phyloP scores from a whole-genome alignment of 1,140 invertebrate genomes.

The Odontomachus brunneus region DNA sequence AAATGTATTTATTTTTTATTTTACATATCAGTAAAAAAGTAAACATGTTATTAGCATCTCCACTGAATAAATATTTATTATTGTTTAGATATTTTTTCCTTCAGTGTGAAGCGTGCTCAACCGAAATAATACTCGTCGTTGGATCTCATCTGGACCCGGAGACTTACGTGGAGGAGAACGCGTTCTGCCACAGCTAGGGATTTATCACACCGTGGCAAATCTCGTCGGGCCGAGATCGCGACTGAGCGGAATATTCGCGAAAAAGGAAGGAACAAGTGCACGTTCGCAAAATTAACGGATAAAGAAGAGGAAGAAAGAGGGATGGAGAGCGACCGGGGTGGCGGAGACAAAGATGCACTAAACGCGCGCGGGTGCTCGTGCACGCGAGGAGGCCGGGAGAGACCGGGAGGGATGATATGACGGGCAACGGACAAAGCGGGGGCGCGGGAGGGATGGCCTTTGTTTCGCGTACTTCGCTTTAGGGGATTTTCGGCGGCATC shows the following conservation, averaged over 20 bases:
- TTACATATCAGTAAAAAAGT: no score
- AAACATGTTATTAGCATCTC: no score
- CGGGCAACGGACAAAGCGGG: constrained; percentile 27
- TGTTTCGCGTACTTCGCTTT: constrained; percentile 81
- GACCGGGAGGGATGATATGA: background rate
- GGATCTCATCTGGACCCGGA: no score
- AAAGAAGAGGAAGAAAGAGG: constrained; percentile 14
- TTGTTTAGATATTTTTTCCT: no score
- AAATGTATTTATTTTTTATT: no score
- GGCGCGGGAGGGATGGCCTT: constrained; percentile 64
- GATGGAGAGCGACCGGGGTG: background rate
- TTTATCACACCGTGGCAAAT: no score
- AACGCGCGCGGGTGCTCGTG: constrained; percentile 11
- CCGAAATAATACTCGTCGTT: no score
- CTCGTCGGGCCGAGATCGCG: background rate
- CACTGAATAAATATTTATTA: no score
- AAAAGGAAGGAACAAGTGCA: background rate
- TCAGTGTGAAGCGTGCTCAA: no score
- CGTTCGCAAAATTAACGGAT: constrained; percentile 21
- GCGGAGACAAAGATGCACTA: constrained; percentile 7
- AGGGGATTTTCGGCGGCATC: constrained; percentile 79
- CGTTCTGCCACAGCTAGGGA: no score
- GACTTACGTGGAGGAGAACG: no score
- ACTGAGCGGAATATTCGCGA: background rate
- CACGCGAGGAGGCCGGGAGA: constrained; percentile 5